Evolutionary conservation across 1,140 invertebrate species (phyloP).

Genomic region (Zaprionus inermis): DNA sequence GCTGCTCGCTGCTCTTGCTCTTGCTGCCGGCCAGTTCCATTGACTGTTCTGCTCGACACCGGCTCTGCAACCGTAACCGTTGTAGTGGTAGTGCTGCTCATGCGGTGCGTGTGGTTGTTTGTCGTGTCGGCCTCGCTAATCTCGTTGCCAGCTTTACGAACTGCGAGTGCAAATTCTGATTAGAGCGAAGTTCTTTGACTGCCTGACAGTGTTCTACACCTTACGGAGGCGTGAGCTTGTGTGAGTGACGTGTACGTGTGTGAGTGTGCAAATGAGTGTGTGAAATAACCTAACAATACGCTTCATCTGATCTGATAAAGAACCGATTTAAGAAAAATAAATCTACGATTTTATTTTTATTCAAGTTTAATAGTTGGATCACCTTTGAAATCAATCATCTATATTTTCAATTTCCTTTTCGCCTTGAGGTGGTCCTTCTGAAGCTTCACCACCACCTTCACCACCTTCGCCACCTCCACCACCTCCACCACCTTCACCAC

Average conservation of each 20-base stretch:
- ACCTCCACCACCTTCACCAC: too few relatives aligned
- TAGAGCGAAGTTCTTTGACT: neutral
- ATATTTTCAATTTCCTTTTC: too few relatives aligned
- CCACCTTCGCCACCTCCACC: neutral
- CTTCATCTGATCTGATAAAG: neutral
- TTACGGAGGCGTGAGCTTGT: too few relatives aligned
- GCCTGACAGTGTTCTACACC: neutral
- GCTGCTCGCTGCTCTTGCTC: slow-evolving; percentile 16
- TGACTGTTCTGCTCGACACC: slow-evolving; percentile 25
- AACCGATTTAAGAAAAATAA: neutral
- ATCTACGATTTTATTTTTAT: too few relatives aligned
- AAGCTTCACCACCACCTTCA: neutral
- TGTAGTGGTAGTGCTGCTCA: slow-evolving; percentile 44
- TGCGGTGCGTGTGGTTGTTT: slow-evolving; percentile 34
- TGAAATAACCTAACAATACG: neutral
- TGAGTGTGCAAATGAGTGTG: neutral
- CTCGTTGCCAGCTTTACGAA: slow-evolving; percentile 55
- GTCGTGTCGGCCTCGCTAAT: slow-evolving; percentile 27
- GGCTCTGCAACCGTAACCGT: slow-evolving; percentile 27
- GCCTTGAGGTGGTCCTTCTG: too few relatives aligned
- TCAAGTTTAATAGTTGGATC: too few relatives aligned
- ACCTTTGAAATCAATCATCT: too few relatives aligned
- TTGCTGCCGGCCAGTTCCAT: slow-evolving; percentile 30
- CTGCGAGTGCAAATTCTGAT: slow-evolving; percentile 31
- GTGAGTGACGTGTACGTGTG: neutral